Percentiles rank a stretch among this genome's conserved stretches.
Conservation (phyloP, 2,888 invertebrate species). For the Dynastes grantii region DNA sequence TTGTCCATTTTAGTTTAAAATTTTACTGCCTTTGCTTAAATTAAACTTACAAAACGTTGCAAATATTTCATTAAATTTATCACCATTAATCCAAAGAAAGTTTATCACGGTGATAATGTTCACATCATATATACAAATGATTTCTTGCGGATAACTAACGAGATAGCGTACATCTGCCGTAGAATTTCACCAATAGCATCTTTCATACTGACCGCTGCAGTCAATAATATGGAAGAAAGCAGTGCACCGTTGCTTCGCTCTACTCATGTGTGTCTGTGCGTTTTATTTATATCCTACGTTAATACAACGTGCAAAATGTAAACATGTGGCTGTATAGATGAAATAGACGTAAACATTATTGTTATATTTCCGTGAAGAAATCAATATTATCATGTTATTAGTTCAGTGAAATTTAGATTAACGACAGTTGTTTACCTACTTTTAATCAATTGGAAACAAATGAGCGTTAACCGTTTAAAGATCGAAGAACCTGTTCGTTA, state of each 20-base stretch:
- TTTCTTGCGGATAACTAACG: too few relatives aligned
- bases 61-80: too few relatives aligned
- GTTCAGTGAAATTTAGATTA: slow-evolving; percentile 43
- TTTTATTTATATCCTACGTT: slow-evolving; percentile 4
- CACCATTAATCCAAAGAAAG: too few relatives aligned
- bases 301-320: slow-evolving; percentile 11
- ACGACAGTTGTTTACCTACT: slow-evolving; percentile 23
- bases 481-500: too few relatives aligned
- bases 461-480: too few relatives aligned
- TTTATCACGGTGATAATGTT: too few relatives aligned
- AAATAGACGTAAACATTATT: slow-evolving; percentile 17
- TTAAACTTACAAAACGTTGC: too few relatives aligned
- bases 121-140: too few relatives aligned
- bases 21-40: too few relatives aligned
- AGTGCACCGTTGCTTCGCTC: not conserved
- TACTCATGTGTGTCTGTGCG: not conserved
- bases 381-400: slow-evolving; percentile 15
- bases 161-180: slow-evolving; percentile 18
- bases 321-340: slow-evolving; percentile 21
- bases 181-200: slow-evolving; percentile 1
- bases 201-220: not conserved
- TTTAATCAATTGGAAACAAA: slow-evolving; percentile 3
- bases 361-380: slow-evolving; percentile 15
- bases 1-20: too few relatives aligned
- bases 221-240: slow-evolving; percentile 12